Percentiles rank a stretch among this genome's conserved stretches.
Conservation (phyloP, 2,113 vertebrate genomes). For the Scophthalmus maximus region DNA sequence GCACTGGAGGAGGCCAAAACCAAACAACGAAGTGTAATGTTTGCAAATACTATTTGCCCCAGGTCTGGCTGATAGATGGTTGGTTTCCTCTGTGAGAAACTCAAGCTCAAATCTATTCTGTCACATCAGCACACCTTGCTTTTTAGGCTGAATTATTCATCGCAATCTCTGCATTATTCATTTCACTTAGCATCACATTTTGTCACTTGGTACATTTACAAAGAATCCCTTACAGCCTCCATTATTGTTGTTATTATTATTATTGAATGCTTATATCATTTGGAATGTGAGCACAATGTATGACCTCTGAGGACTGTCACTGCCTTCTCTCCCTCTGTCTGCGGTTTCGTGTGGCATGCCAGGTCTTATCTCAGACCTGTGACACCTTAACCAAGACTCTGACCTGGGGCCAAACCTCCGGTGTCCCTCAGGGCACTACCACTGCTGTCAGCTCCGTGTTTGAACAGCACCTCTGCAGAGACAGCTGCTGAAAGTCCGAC, state of each 20-base stretch:
- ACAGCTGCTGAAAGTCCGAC: conserved; percentile 11
- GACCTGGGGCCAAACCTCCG: conserved; percentile 57
- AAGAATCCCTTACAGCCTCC: conserved; percentile 11
- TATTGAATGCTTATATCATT: neutral
- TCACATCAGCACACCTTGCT: conserved; percentile 58
- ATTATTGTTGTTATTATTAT: neutral
- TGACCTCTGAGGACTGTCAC: conserved; percentile 5
- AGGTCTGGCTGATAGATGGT: conserved; percentile 51
- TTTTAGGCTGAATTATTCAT: conserved; percentile 63
- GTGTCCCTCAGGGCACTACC: conserved; percentile 42
- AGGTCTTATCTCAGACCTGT: conserved; percentile 58
- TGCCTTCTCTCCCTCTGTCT: conserved; percentile 9
- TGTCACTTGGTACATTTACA: conserved; percentile 44
- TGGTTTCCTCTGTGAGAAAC: conserved; percentile 59
- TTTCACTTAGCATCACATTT: conserved; percentile 53
- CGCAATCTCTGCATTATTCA: conserved; percentile 59
- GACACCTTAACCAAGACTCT: conserved; percentile 62
- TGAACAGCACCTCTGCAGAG: conserved; percentile 42
- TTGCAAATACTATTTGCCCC: conserved; percentile 67
- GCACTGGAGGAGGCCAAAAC: conserved; percentile 48
- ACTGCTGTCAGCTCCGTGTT: conserved; percentile 50
- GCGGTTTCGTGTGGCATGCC: conserved; percentile 51
- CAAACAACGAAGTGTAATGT: conserved; percentile 68
- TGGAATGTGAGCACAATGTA: conserved; percentile 1
- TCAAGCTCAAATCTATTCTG: conserved; percentile 59